Evolutionary conservation across 2,797 vertebrate genomes (phyloP).

Genomic region (Geotrypetes seraphini): DNA sequence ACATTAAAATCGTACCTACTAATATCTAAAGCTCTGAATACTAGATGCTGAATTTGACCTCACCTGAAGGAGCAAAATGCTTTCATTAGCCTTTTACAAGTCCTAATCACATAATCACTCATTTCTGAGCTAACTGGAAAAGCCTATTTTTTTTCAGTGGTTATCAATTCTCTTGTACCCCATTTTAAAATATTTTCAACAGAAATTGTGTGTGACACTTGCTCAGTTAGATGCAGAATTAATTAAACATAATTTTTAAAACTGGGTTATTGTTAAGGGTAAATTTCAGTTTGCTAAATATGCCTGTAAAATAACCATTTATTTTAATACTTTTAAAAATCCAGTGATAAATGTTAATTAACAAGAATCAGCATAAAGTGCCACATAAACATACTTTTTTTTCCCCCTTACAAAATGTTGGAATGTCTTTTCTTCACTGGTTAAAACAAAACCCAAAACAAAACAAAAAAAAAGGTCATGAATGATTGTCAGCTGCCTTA

Average conservation of each 20-base stretch:
- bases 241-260: background rate
- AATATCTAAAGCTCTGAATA: too few relatives aligned
- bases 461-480: constrained; percentile 20
- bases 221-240: too few relatives aligned
- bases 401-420: constrained; percentile 73
- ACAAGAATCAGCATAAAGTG: constrained; percentile 96
- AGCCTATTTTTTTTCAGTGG: too few relatives aligned
- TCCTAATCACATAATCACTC: too few relatives aligned
- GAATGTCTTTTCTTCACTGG: constrained; percentile 59
- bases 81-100: too few relatives aligned
- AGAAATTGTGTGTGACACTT: too few relatives aligned
- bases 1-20: too few relatives aligned
- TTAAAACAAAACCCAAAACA: background rate
- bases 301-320: constrained; percentile 92
- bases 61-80: too few relatives aligned
- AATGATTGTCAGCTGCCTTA: constrained; percentile 26
- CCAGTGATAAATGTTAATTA: constrained; percentile 98
- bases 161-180: too few relatives aligned
- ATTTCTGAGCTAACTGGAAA: too few relatives aligned
- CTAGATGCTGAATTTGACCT: background rate
- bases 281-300: constrained; percentile 21
- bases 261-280: background rate
- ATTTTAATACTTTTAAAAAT: constrained; percentile 78
- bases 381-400: constrained; percentile 79
- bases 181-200: too few relatives aligned